Conservation (phyloP, 2,888 invertebrate genomes). For the Zaprionus lineosus region DNA sequence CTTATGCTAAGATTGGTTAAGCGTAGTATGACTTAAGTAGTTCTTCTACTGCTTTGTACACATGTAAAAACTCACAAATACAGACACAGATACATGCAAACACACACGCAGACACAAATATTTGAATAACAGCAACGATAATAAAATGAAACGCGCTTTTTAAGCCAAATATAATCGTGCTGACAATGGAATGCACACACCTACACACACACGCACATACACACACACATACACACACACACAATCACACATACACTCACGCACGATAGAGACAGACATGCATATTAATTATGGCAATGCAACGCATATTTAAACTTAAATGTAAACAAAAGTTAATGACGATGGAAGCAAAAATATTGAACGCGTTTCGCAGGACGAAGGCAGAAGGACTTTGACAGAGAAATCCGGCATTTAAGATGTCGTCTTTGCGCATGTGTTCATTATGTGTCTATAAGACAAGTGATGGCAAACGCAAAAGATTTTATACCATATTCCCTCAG, state of each 20-base stretch:
- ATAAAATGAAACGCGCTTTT: slow-evolving; percentile 46
- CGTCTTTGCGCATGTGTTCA: not conserved
- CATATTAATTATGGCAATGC: slow-evolving; percentile 48
- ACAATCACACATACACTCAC: slow-evolving; percentile 20
- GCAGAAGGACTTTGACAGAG: not conserved
- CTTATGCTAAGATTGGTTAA: no score
- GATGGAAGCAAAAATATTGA: no score
- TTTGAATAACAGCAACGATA: slow-evolving; percentile 15
- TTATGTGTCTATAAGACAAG: slow-evolving; percentile 1
- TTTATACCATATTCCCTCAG: no score
- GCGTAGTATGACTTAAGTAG: no score
- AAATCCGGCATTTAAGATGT: not conserved
- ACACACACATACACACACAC: slow-evolving; percentile 9
- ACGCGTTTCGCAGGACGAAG: not conserved
- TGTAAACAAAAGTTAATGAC: slow-evolving; percentile 46
- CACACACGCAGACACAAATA: slow-evolving; percentile 13
- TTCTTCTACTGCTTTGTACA: not conserved
- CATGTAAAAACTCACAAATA: no score
- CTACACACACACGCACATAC: not conserved
- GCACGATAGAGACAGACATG: slow-evolving; percentile 40
- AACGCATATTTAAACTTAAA: slow-evolving; percentile 52
- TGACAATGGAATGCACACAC: slow-evolving; percentile 22
- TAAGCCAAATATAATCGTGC: slow-evolving; percentile 48
- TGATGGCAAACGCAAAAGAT: no score
- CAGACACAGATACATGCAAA: slow-evolving; percentile 4